Base-by-base conservation (phyloP, 2,113 vertebrate species). In the Cyphomyrus discorhynchus region DNA sequence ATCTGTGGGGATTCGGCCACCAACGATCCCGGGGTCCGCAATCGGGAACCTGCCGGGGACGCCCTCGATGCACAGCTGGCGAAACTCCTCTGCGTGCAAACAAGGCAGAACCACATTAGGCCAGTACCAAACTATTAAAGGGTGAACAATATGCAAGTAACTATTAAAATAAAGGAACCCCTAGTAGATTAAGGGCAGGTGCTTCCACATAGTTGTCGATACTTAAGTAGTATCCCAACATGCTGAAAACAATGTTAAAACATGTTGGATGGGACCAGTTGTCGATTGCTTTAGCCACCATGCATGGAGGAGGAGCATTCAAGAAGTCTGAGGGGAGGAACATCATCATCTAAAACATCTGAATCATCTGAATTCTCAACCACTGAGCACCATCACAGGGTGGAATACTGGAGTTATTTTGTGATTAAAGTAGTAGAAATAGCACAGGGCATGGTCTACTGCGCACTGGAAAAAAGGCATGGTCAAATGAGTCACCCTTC, bases 1-100 rank as follows among this genome's bases (percentile, higher is more conserved):
- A 82, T 93, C 94, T 50, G 88, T 10, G 1, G 74, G 35, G 31
- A 80, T 93, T 7, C 93, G 80, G 1, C 95, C 94, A n/a, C 92
- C 94, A 21, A 92, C 90, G 91, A 95, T 93, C 21, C 93, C 92
- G 24, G 92, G 88, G 77, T 91, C 91, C 45, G 84, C 87, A 10
- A 89, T 89, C 83, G 91, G 92, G 87, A 91, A 89, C 11, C 93
- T 94, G 66, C 93, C 93, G 66, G 95, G 89, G 88, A 92, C 24
- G 0, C 94, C 92, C 1, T 95, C 95, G 87, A 96, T 92, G 85
- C 97, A 97, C 88, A 97, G 95, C 56, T 95, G 95, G 35, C 89
- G 95, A 89, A 96, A 95, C 19, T 97, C 96, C 88, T 97, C 97
- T 97, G 77, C 90, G 91, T 50, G 80, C 45, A 21, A 52, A 35